Base-by-base conservation (phyloP, 2,113 vertebrate species). In the Psittacula cyanocephala region DNA sequence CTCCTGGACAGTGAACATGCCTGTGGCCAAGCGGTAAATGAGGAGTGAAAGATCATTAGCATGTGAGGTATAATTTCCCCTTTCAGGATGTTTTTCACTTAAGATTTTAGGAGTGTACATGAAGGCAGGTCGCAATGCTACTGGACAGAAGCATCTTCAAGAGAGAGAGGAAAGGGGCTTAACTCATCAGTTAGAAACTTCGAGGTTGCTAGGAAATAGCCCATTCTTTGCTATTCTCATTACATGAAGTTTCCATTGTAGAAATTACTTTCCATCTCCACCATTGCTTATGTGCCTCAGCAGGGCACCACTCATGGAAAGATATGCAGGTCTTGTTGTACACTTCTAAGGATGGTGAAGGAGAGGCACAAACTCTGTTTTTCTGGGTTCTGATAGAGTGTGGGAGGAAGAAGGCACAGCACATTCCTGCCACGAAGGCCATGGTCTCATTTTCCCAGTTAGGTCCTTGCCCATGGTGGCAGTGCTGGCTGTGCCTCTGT, bases 91-190 rank as follows among this genome's bases (percentile, higher is more conserved):
- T 29, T 62, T 77, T 71, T 78, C 33, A n/a, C 20, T 52, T 44
- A 4, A n/a, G 17, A n/a, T 91, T 87, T 87, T 31, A 22, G 50
- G 62, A 67, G 6, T 7, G 37, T 27, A 22, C 1, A 0, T 6
- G 17, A 79, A 22, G 37, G 31, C 41, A 81, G 46, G 57, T 53
- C 0, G 0, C 29, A 28, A 27, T 0, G 0, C 5, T 39, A 47
- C 29, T 53, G 71, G 72, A 46, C 47, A 49, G 39, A 49, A 33
- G 11, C 6, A 29, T 14, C 33, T 57, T 65, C 13, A 20, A 39
- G 35, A 52, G 11, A 43, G 17, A n/a, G 62, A 59, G 31, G 16
- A 47, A 79, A 53, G 63, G 39, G 46, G 17, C 19, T 69, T 39
- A 81, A 31, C 31, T 79, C 74, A 19, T 37, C 43, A 7, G 9